Percentiles rank a stretch among this genome's conserved stretches.
phyloP scores from a whole-genome alignment of 2,797 vertebrate species.

The Coilia nasus region DNA sequence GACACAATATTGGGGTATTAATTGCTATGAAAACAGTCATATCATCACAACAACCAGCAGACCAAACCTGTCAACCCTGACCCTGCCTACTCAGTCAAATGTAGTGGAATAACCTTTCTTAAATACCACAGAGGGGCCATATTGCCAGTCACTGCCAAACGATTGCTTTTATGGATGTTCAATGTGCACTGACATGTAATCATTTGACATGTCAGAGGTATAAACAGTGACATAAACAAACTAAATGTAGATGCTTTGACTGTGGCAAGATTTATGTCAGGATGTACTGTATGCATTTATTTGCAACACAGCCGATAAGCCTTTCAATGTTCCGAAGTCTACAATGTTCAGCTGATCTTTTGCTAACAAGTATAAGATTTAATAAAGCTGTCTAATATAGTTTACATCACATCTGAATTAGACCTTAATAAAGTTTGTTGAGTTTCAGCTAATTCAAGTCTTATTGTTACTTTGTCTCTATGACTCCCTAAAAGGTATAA shows the following conservation, averaged over 20 bases:
- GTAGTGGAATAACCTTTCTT: background rate
- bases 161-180: background rate
- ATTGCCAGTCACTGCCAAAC: background rate
- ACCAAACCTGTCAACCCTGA: background rate
- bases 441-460: background rate
- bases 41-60: background rate
- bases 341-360: background rate
- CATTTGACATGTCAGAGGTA: background rate
- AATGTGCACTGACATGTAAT: background rate
- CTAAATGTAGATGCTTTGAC: too few species aligned
- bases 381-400: background rate
- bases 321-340: background rate
- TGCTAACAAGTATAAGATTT: background rate
- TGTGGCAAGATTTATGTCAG: background rate
- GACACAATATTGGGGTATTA: too few species aligned
- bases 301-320: background rate
- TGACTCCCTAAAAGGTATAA: background rate
- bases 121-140: background rate
- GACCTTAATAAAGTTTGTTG: background rate
- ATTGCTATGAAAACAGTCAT: too few species aligned
- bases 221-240: too few species aligned
- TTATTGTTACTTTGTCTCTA: background rate
- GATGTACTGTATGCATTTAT: background rate
- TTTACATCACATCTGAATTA: background rate
- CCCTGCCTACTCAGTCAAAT: background rate